Evolutionary conservation across 2,888 invertebrate species (phyloP), one percentile per base, ranked within the genome.

Genomic region (Autographa gamma): DNA sequence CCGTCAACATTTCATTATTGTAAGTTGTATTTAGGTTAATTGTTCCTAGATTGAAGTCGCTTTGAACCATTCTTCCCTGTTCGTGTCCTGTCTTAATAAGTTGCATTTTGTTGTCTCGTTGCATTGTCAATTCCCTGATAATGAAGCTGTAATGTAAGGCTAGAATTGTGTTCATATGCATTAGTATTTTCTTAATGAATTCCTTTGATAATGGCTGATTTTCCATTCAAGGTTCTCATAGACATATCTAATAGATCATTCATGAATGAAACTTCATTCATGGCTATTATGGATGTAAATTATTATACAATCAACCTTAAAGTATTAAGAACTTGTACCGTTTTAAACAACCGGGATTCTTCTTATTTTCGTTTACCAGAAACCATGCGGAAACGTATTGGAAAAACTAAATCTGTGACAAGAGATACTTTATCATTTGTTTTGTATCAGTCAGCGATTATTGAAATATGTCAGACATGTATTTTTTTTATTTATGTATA

Each of bases 1-100:
- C 48, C 54, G 61, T 76, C 64, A 38, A 63, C n/a, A 54, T 73
- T 77, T 54, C 56, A 73, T 66, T 58, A 76, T 73, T 77, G 11
- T 19, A 59, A 38, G 18, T 43, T 41, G 69, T 38, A 60, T 59
- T 59, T 58, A n/a, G 60, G 56, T 63, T 56, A 61, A 66, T 63
- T 60, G 25, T 56, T 62, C 18, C 61, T n/a, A 34, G 54, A n/a
- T 48, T 60, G 38, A 64, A 64, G 60, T 14, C 25, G 60, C 66
- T 66, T 66, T 73, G 54, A 43, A 59, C 60, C 63, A 2, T 48
- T 60, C 48, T 66, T 59, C 25, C 34, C 13, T 54, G 54, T 18
- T 52, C 34, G 61, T 66, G 43, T 71, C 31, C 60, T 61, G 19
- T 61, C 14, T 25, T 63, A 60, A 61, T 66, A 32, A 8, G 41